Conservation (phyloP, 2,113 vertebrate genomes). For the Anoura caudifer region DNA sequence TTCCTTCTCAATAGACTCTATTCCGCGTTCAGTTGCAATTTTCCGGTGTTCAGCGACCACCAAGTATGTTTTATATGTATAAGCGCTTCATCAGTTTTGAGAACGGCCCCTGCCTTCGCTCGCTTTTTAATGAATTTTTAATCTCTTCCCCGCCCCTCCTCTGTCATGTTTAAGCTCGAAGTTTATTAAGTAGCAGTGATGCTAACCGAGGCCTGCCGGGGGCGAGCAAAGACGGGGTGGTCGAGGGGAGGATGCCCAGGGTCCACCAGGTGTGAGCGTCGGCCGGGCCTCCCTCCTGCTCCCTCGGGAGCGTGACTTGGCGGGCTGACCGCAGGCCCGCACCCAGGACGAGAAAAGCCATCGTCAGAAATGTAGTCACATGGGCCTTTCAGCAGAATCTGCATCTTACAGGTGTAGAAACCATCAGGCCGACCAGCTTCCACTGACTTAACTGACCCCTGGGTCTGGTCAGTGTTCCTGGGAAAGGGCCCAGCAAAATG, state of each 20-base stretch:
- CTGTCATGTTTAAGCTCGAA: background rate
- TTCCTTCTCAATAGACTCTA: background rate
- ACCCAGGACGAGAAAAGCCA: background rate
- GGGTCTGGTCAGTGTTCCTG: background rate
- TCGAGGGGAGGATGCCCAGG: background rate
- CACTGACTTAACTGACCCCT: background rate
- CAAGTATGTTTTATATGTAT: background rate
- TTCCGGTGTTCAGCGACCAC: background rate
- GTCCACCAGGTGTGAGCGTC: background rate
- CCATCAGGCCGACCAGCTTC: background rate
- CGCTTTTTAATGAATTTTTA: background rate
- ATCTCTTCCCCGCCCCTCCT: background rate
- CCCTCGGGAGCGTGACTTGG: too few species aligned
- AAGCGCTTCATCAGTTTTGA: background rate
- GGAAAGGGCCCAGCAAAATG: background rate
- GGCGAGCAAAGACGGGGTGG: background rate
- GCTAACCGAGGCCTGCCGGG: background rate
- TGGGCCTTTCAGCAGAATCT: background rate
- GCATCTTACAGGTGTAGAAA: background rate
- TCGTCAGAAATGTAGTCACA: background rate
- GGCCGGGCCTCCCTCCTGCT: too few species aligned
- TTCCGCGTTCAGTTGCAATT: background rate
- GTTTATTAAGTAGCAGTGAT: background rate
- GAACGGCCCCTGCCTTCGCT: background rate
- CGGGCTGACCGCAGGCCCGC: background rate